Evolutionary conservation across 2,888 invertebrate species (phyloP).

Genomic region (Drosophila hamatofila): DNA sequence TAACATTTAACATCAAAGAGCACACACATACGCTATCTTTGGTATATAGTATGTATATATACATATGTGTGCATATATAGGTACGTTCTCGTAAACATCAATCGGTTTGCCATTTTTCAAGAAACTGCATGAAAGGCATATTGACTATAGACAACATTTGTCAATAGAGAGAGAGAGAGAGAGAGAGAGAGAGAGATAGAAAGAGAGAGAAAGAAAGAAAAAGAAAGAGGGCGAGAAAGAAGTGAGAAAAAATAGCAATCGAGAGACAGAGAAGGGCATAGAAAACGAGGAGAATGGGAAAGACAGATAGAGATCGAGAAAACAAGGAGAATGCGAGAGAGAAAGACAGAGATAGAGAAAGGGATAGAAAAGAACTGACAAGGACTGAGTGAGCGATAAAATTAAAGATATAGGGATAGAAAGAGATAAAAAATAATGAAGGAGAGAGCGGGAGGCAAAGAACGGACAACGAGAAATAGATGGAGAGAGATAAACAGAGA

Average conservation of each 20-base stretch:
- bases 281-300: background rate
- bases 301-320: background rate
- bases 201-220: background rate
- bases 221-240: background rate
- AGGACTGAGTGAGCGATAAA: background rate
- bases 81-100: slow-evolving; percentile 26
- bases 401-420: background rate
- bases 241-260: no score
- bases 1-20: slow-evolving; percentile 33
- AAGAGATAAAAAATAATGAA: background rate
- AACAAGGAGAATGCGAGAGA: background rate
- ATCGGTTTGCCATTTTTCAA: slow-evolving; percentile 56
- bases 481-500: no score
- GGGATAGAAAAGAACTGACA: background rate
- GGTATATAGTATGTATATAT: background rate
- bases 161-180: no score
- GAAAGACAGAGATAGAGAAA: background rate
- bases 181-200: no score
- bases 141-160: background rate
- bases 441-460: no score
- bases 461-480: background rate
- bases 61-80: background rate
- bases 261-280: background rate
- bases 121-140: slow-evolving; percentile 22
- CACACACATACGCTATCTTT: slow-evolving; percentile 4